A percentile compares a stretch with the other conserved stretches of the same genome.
Conservation (phyloP, 2,888 invertebrate genomes). For the Conchocele bisecta region DNA sequence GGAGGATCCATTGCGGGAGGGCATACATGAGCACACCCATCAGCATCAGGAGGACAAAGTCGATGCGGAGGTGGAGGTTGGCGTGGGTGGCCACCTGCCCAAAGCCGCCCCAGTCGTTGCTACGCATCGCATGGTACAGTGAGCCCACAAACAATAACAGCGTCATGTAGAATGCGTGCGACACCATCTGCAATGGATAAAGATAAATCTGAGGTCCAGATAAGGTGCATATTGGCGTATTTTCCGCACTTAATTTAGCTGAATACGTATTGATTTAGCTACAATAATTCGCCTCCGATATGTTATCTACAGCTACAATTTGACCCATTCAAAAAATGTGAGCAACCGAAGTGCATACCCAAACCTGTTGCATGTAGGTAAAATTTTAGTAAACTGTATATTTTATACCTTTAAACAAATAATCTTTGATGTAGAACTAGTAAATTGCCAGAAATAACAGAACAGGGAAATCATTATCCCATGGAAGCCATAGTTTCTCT, state of each 20-base stretch:
- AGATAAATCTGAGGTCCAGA: background rate
- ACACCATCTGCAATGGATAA: constrained; percentile 24
- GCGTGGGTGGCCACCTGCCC: constrained; percentile 38
- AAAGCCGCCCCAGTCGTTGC: constrained; percentile 53
- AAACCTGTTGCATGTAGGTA: too few species aligned
- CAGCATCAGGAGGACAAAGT: constrained; percentile 41
- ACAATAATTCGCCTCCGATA: too few species aligned
- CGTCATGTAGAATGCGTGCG: constrained; percentile 12
- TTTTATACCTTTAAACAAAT: too few species aligned
- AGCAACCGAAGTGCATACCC: too few species aligned
- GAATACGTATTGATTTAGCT: background rate
- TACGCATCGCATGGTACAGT: constrained; percentile 33
- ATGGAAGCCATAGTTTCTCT: too few species aligned
- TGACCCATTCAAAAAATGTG: too few species aligned
- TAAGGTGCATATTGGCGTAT: too few species aligned
- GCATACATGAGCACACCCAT: constrained; percentile 28
- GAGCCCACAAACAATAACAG: constrained; percentile 25
- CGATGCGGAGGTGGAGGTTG: constrained; percentile 46
- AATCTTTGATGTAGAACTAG: too few species aligned
- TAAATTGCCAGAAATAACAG: too few species aligned
- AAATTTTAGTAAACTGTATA: too few species aligned
- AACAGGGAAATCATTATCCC: too few species aligned
- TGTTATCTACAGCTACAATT: too few species aligned
- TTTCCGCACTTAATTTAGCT: background rate
- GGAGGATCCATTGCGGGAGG: constrained; percentile 38